phyloP scores from a whole-genome alignment of 2,797 vertebrate species.

The Anolis apletophallus region DNA sequence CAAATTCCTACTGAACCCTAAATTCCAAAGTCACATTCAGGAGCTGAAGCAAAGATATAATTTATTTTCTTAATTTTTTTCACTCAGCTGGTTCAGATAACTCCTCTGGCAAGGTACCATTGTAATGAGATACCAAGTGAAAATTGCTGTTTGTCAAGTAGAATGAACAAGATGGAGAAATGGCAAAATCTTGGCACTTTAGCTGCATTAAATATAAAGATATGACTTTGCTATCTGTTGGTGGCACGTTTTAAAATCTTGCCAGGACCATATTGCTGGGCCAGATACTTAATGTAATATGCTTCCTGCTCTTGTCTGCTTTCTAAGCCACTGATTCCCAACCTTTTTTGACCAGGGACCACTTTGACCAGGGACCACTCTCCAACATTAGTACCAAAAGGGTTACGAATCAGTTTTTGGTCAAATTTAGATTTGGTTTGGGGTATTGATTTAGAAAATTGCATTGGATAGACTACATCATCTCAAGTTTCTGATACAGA shows the following conservation, averaged over 20 bases:
- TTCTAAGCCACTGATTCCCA: not conserved
- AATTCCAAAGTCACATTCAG: slow-evolving; percentile 20
- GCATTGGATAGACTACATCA: no score
- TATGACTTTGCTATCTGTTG: not conserved
- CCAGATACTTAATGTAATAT: not conserved
- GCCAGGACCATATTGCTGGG: not conserved
- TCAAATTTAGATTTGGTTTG: no score
- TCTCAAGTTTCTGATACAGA: no score
- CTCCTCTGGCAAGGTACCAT: not conserved
- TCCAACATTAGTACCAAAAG: no score
- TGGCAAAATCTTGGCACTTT: not conserved
- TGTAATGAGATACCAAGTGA: slow-evolving; percentile 20
- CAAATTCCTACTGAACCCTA: slow-evolving; percentile 18
- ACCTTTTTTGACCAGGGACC: no score
- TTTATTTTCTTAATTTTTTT: slow-evolving; percentile 25
- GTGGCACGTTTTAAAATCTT: not conserved
- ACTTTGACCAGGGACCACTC: no score
- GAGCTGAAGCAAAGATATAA: slow-evolving; percentile 19
- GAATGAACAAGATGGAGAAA: not conserved
- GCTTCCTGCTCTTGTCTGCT: slow-evolving; percentile 12
- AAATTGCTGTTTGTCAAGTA: not conserved
- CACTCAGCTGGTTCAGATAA: slow-evolving; percentile 28
- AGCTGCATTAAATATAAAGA: not conserved
- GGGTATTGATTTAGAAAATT: no score
- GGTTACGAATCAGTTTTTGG: no score